These are phyloP conservation scores for Dipodomys ordii DNA, from an alignment of 2,113 vertebrate species.

Conservation along the genomic window DNA sequence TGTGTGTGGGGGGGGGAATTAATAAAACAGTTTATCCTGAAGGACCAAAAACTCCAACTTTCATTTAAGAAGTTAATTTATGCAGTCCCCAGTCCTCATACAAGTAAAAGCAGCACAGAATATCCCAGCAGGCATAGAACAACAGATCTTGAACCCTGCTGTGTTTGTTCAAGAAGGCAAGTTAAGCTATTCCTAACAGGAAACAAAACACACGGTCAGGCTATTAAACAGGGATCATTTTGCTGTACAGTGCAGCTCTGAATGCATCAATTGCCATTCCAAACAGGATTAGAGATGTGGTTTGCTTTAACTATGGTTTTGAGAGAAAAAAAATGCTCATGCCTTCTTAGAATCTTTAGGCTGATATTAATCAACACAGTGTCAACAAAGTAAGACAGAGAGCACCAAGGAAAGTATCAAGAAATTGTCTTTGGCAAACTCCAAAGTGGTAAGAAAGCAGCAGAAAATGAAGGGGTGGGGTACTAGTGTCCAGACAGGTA, in stretches of 20 bases:
- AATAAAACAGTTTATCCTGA: conserved; percentile 55
- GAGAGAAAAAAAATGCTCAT: conserved; percentile 67
- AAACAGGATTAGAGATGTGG: conserved; percentile 74
- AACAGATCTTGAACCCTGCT: conserved; percentile 85
- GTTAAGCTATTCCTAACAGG: conserved; percentile 80
- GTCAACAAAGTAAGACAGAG: background rate
- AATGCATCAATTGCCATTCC: conserved; percentile 72
- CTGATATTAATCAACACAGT: conserved; percentile 64
- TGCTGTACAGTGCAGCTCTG: conserved; percentile 62
- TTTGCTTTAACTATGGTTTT: conserved; percentile 77
- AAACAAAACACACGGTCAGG: conserved; percentile 80
- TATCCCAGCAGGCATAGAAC: conserved; percentile 84
- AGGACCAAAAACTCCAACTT: conserved; percentile 48
- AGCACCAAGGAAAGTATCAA: background rate
- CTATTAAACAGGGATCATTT: conserved; percentile 79
- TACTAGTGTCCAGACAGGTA: background rate
- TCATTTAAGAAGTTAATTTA: conserved; percentile 81
- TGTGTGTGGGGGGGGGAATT: background rate
- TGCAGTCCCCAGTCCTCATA: conserved; percentile 76
- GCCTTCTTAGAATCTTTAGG: conserved; percentile 57
- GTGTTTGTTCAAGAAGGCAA: conserved; percentile 82
- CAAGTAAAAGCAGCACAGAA: conserved; percentile 81
- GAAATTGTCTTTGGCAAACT: background rate
- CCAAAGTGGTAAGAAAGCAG: background rate
- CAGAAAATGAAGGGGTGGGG: background rate